Conservation (phyloP, 2,888 invertebrate genomes). For the Chaetogeoica ovagalla region DNA sequence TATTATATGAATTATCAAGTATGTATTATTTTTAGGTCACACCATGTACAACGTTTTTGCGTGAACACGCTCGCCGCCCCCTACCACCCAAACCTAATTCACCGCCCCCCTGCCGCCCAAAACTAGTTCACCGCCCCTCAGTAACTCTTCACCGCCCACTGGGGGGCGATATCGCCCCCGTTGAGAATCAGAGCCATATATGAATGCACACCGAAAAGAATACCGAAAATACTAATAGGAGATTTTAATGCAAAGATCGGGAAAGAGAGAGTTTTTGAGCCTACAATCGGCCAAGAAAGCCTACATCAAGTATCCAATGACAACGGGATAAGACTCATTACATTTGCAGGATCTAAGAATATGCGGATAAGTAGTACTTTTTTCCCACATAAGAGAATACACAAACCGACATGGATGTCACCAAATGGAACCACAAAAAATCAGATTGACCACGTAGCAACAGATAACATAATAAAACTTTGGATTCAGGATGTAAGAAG, state of each 20-base stretch:
- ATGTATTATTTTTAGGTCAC: too few species aligned
- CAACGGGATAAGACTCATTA: constrained; percentile 14
- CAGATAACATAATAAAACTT: constrained; percentile 10
- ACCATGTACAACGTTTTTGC: too few species aligned
- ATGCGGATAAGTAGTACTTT: constrained; percentile 13
- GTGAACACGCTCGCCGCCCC: too few species aligned
- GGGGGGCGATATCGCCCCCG: too few species aligned
- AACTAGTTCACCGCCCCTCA: too few species aligned
- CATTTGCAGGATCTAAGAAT: constrained; percentile 12
- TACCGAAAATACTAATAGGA: neutral
- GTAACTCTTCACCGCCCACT: too few species aligned
- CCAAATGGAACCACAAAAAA: constrained; percentile 10
- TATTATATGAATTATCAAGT: too few species aligned
- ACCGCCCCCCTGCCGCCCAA: too few species aligned
- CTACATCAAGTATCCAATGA: constrained; percentile 26
- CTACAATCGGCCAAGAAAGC: neutral
- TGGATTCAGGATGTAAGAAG: too few species aligned
- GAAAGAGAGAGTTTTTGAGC: neutral
- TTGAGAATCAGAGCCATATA: too few species aligned
- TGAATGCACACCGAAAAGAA: constrained; percentile 14
- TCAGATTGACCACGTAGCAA: constrained; percentile 17
- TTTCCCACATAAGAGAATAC: constrained; percentile 1
- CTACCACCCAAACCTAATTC: too few species aligned
- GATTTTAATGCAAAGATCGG: too few species aligned
- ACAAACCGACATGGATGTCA: constrained; percentile 10